Base-by-base conservation (phyloP, 2,113 vertebrate genomes). In the Oryzias javanicus region DNA sequence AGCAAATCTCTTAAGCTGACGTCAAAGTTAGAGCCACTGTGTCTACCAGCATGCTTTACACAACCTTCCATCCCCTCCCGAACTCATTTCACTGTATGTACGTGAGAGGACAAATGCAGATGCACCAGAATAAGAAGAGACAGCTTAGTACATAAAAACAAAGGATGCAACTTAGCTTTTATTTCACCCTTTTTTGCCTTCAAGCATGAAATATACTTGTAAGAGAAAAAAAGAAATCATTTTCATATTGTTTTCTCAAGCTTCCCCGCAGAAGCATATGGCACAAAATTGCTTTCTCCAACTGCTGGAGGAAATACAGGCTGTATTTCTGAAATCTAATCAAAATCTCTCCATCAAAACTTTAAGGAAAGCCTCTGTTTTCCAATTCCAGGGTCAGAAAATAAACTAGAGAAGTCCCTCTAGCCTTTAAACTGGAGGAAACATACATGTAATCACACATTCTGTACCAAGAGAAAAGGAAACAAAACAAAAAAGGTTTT, bases 201-300 rank as follows among this genome's bases (percentile, higher is more conserved):
- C 65, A 49, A 89, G 84, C 81, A 69, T 58, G 77, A 84, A 80
- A 83, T 79, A 79, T 82, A 78, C 79, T 83, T 80, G 81, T 70
- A 76, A 81, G 82, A 80, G 63, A 76, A 35, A 35, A 12, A 84
- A 86, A 86, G n/a, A 85, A 83, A 83, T 80, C 42, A 89, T 88
- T 89, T 89, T 89, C 86, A 89, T 85, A 85, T 86, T 85, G 83
- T 84, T 88, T 78, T 84, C 74, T 78, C 77, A 71, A 76, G 67
- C 79, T 85, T 78, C 78, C 83, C 74, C 60, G 65, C 74, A 80
- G 81, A 87, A 81, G 71, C 73, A 83, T 82, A 82, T 70, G 67
- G 64, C 63, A 74, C 74, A 78, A 86, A 87, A 89, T 89, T 87
- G 82, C 85, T 86, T 87, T 83, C 65, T 64, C 64, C 54, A 46